A percentile compares a stretch with the other conserved stretches of the same genome.
Conservation (phyloP, 2,797 vertebrate genomes). For the Tamandua tetradactyla region DNA sequence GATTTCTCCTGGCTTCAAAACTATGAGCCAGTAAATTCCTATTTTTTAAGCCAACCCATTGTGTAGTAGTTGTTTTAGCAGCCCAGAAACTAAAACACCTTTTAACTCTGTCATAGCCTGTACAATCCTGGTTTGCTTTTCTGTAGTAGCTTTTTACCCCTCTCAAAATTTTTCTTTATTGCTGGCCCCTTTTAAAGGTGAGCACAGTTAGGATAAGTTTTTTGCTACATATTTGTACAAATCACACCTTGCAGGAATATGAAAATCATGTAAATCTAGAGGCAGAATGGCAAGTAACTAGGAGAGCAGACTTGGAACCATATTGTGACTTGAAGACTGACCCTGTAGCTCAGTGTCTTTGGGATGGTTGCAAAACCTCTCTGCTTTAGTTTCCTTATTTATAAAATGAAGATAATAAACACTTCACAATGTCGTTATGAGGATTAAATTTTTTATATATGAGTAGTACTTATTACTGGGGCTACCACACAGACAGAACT, state of each 20-base stretch:
- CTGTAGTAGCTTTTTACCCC: background rate
- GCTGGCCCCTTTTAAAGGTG: background rate
- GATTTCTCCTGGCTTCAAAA: no score
- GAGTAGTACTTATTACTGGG: background rate
- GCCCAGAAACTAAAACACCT: background rate
- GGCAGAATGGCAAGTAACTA: background rate
- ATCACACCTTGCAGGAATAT: background rate
- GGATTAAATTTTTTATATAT: background rate
- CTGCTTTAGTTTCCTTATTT: background rate
- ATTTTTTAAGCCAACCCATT: no score
- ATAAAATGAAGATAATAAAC: background rate
- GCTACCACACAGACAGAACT: background rate
- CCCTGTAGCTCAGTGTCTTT: background rate
- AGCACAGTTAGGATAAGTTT: background rate
- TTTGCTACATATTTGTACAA: background rate
- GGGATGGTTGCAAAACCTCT: background rate
- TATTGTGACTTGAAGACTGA: background rate
- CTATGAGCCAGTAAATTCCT: no score
- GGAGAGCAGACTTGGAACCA: accelerated
- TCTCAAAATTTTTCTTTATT: background rate
- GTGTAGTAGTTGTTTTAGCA: no score
- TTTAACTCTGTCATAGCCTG: background rate
- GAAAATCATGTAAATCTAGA: background rate
- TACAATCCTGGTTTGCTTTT: background rate
- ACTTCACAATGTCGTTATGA: background rate